A percentile compares a stretch with the other conserved stretches of the same genome.
Conservation (phyloP, 2,797 vertebrate genomes). For the Bufotes viridis region DNA sequence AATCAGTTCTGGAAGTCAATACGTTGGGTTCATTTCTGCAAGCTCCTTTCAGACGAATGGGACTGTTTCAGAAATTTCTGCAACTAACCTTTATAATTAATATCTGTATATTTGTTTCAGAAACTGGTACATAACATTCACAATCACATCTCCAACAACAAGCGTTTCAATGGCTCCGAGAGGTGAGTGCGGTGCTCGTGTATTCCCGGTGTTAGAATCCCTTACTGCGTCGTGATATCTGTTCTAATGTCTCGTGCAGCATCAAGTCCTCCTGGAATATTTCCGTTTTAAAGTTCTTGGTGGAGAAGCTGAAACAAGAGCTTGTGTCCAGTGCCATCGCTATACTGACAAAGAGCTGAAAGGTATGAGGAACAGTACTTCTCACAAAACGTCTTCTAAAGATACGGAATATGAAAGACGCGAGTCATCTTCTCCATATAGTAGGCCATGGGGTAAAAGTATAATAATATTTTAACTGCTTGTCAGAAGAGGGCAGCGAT, state of each 20-base stretch:
- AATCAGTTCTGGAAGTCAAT: no score
- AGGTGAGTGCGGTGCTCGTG: constrained; percentile 66
- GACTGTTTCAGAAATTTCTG: no score
- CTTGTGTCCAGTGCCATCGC: constrained; percentile 70
- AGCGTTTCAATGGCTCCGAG: constrained; percentile 76
- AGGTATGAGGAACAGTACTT: constrained; percentile 64
- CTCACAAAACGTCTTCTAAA: no score
- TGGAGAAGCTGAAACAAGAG: constrained; percentile 75
- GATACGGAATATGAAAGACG: not conserved
- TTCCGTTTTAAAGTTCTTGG: constrained; percentile 74
- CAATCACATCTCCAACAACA: constrained; percentile 76
- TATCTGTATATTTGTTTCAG: constrained; percentile 61
- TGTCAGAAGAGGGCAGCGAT: no score
- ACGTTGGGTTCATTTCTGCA: no score
- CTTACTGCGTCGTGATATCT: not conserved
- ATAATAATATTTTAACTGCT: no score
- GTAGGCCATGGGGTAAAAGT: no score
- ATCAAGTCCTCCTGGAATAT: constrained; percentile 79
- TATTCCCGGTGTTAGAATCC: not conserved
- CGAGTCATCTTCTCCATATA: not conserved
- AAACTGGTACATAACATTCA: constrained; percentile 77
- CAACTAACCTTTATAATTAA: no score
- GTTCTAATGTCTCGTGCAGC: constrained; percentile 61
- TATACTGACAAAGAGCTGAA: constrained; percentile 77
- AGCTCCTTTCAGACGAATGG: no score